These are phyloP conservation scores for Pogoniulus pusillus DNA, from an alignment of 2,797 vertebrate species.

Conservation along the genomic window DNA sequence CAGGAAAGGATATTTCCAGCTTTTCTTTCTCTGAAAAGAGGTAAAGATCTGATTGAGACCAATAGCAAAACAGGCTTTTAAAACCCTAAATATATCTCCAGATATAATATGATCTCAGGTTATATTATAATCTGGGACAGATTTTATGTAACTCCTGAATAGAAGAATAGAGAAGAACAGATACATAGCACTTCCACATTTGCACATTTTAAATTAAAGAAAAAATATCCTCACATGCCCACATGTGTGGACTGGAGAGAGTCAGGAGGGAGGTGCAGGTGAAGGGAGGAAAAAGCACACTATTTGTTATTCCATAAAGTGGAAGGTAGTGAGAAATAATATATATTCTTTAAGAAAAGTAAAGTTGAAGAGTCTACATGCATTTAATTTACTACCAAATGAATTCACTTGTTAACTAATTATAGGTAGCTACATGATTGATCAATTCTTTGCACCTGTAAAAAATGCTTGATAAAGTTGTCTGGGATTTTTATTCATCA, in stretches of 20 bases:
- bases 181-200: neutral
- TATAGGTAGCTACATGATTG: neutral
- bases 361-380: neutral
- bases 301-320: neutral
- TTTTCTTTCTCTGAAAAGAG: neutral
- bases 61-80: neutral
- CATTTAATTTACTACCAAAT: neutral
- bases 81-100: neutral
- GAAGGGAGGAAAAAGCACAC: neutral
- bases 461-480: neutral
- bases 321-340: neutral
- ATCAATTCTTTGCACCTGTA: neutral
- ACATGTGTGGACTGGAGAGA: neutral
- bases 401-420: neutral
- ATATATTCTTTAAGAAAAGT: neutral
- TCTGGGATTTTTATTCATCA: neutral
- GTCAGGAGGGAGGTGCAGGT: neutral
- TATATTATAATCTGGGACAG: neutral
- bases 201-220: neutral
- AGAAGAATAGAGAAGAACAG: neutral
- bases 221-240: neutral
- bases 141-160: neutral
- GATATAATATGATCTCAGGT: no score
- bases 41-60: neutral
- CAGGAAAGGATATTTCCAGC: neutral